Percentiles rank a stretch among this genome's conserved stretches.
These are phyloP conservation scores for Bombus consobrinus DNA, from an alignment of 1,140 invertebrate genomes.

Conservation along the genomic window DNA sequence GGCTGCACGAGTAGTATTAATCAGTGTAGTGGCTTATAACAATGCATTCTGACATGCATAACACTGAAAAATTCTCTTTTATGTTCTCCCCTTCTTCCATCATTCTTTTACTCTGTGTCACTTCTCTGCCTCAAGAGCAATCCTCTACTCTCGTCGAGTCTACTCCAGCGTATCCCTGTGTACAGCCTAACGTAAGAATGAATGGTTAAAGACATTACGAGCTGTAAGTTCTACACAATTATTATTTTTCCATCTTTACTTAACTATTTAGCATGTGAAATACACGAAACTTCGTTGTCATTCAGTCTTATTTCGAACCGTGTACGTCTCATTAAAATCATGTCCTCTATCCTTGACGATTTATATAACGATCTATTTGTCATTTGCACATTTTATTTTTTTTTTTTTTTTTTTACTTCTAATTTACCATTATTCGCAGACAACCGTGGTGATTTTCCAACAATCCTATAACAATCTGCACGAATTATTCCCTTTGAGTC, in stretches of 20 bases:
- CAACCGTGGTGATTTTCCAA: neutral
- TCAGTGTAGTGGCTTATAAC: slow-evolving; percentile 34
- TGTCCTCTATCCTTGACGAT: neutral
- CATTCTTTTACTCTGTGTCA: slow-evolving; percentile 24
- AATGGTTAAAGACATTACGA: slow-evolving; percentile 58
- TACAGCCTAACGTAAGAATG: slow-evolving; percentile 38
- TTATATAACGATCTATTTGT: too few relatives aligned
- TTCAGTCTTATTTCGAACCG: neutral
- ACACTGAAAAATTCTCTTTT: slow-evolving; percentile 11
- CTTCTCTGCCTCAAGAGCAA: slow-evolving; percentile 42
- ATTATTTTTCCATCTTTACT: slow-evolving; percentile 22
- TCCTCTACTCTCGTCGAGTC: slow-evolving; percentile 44
- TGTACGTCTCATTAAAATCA: neutral
- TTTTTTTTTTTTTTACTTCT: neutral
- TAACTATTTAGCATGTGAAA: neutral
- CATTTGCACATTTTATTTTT: neutral
- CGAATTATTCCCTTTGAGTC: slow-evolving; percentile 29
- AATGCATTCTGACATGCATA: slow-evolving; percentile 29
- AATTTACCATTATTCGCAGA: neutral
- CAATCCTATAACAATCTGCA: neutral
- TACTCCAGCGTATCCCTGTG: slow-evolving; percentile 44
- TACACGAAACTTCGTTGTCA: neutral
- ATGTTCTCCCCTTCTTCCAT: slow-evolving; percentile 33
- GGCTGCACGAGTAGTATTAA: slow-evolving; percentile 27
- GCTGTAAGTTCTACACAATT: slow-evolving; percentile 38